Base-by-base conservation (phyloP, 30 jellyfish, hydroid and myxozoan species). In the Catostylus mosaicus region DNA sequence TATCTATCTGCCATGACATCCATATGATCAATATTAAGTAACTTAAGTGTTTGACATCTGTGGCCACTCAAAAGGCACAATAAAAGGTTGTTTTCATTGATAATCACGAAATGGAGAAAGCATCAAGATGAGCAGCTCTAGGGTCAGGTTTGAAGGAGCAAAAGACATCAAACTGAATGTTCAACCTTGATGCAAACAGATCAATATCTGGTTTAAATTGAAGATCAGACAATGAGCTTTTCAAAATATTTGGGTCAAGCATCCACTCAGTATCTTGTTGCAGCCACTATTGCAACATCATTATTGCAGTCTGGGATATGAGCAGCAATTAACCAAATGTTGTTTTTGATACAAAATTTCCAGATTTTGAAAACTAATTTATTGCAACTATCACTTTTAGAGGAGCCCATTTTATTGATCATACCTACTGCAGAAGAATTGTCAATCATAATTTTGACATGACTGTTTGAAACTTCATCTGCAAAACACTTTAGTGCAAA, bases 261-360 rank as follows among this genome's bases (percentile, higher is more conserved):
- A 33, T 79, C 83, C 90, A 79, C 23, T 79, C 90, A 65, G 75
- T 61, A 79, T 61, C 75, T 27, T 14, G 66, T 23, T 79, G 61
- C 3, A 59, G 18, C 31, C 24, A 73, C 2, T 70, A 50, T 79
- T 59, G 89, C 89, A 34, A 63, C 60, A 62, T 54, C 46, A 78
- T 78, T 78, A 34, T 43, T n/a, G 31, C 60, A 45, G 47, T 82
- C 80, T 3, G 90, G 90, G 0, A 79, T 66, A 65, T 79, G 90
- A 61, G 90, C 90, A 19, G 90, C 90, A 62, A 83, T 79, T 50
- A 61, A 32, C 90, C 90, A 79, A 79, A 79, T 79, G 37, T 24
- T 37, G 66, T 40, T 61, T 63, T 38, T 3, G 26, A 19, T 46
- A 79, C 90, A 79, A 79, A 79, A 63, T 31, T 79, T 47, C 90